Base-by-base conservation (phyloP, 2,113 vertebrate species). In the Salvelinus fontinalis region DNA sequence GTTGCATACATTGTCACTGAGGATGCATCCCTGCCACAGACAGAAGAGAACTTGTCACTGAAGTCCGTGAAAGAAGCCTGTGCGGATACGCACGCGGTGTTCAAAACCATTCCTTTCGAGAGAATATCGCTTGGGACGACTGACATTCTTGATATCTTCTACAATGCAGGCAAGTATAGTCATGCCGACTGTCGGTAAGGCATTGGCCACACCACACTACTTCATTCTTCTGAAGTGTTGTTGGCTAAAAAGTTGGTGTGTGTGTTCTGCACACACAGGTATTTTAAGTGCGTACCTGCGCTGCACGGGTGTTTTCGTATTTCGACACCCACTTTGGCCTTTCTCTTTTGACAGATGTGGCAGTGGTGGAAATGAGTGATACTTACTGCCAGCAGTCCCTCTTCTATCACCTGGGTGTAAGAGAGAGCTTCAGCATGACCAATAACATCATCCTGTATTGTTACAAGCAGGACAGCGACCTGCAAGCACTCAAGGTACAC, bases 381-480 rank as follows among this genome's bases (percentile, higher is more conserved):
- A 91, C 93, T 1, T 84, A 94, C 72, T 95, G 93, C 22, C 96
- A 97, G 64, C 95, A 94, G 1, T 97, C 97, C 0, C 93, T 97
- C 29, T 97, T 97, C 88, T 97, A 97, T 79, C 96, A 97, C 89
- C 91, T 97, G 0, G 96, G 95, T 0, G 93, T 97, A 67, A 92
- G 96, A 0, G 96, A 97, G 86, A 97, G 96, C 83, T 97, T 96
- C 94, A 94, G 94, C 78, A 97, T 97, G 96, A 96, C 93, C 77
- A 96, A 97, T 84, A 97, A 97, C 67, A 85, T 96, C 34, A 94
- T 98, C 31, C 91, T 98, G 5, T 98, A 96, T 84, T 92, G 94
- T 76, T 93, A 91, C 79, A 92, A 92, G 0, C 93, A 94, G 66
- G 93, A 95, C 5, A 90, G 92, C 7, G 92, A 93, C 34, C 87